These are phyloP conservation scores for Drymodes brunneopygia DNA, from an alignment of 2,113 vertebrate genomes.

Conservation along the genomic window DNA sequence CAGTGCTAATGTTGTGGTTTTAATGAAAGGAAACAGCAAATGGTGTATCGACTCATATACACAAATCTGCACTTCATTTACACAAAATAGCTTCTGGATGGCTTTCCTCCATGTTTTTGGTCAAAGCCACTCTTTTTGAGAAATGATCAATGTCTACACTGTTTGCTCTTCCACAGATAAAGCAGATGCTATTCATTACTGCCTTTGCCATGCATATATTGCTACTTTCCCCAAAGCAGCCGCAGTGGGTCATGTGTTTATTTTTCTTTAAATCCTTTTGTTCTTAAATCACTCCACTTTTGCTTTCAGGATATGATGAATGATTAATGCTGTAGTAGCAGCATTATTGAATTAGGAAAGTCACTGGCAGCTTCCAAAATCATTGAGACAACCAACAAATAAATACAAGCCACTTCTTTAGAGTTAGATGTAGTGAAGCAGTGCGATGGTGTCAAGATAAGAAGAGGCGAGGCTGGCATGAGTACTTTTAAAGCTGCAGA, in stretches of 20 bases:
- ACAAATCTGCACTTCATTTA: slow-evolving; percentile 86
- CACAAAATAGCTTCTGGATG: slow-evolving; percentile 78
- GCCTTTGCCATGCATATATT: slow-evolving; percentile 60
- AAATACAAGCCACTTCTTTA: slow-evolving; percentile 30
- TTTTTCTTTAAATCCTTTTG: slow-evolving; percentile 62
- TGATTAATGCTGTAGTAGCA: slow-evolving; percentile 50
- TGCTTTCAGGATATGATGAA: slow-evolving; percentile 56
- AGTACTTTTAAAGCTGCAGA: not conserved
- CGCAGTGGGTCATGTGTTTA: slow-evolving; percentile 53
- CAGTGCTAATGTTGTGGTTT: slow-evolving; percentile 77
- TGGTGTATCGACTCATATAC: slow-evolving; percentile 68
- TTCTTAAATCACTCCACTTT: slow-evolving; percentile 54
- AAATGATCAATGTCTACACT: slow-evolving; percentile 79
- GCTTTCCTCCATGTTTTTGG: slow-evolving; percentile 69
- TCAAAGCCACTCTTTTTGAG: slow-evolving; percentile 70
- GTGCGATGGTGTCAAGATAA: not conserved
- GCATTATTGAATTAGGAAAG: slow-evolving; percentile 40
- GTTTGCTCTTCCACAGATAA: slow-evolving; percentile 74
- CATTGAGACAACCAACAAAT: slow-evolving; percentile 42
- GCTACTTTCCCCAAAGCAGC: slow-evolving; percentile 60
- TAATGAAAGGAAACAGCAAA: slow-evolving; percentile 81
- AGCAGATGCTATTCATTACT: slow-evolving; percentile 88
- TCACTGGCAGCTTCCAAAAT: slow-evolving; percentile 40
- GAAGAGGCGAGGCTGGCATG: not conserved
- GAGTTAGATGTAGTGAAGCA: not conserved